Conservation (phyloP, 2,888 invertebrate genomes). For the Drosophila subsilvestris region DNA sequence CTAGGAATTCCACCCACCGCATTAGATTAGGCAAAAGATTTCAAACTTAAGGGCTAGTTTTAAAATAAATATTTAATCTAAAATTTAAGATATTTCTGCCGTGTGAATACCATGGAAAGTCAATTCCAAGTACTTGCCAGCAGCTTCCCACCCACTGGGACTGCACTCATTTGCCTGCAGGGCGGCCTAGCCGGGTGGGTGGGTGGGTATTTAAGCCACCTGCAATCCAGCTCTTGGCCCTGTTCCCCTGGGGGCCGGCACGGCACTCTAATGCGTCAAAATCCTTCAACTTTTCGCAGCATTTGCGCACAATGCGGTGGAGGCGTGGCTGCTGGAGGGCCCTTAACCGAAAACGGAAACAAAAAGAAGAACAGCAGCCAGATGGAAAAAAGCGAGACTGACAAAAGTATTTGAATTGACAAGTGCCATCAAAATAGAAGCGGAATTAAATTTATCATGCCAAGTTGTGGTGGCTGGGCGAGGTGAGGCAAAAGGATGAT, state of each 20-base stretch:
- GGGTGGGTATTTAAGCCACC: not conserved
- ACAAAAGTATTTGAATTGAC: constrained; percentile 80
- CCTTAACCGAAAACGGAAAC: constrained; percentile 59
- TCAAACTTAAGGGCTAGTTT: no score
- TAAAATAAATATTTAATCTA: not conserved
- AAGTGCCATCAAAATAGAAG: constrained; percentile 81
- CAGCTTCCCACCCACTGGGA: constrained; percentile 20
- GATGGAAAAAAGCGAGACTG: constrained; percentile 49
- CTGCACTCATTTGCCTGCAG: constrained; percentile 72
- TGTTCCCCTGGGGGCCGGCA: constrained; percentile 10
- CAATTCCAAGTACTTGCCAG: constrained; percentile 8
- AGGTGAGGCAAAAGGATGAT: constrained; percentile 17
- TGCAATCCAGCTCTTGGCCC: constrained; percentile 49
- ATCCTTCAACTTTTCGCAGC: constrained; percentile 79
- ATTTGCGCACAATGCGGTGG: constrained; percentile 51
- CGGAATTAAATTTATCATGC: constrained; percentile 80
- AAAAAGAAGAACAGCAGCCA: constrained; percentile 8
- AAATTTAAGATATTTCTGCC: not conserved
- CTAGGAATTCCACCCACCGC: no score
- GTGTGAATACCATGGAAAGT: constrained; percentile 13
- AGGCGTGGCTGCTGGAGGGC: constrained; percentile 62
- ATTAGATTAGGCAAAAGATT: no score
- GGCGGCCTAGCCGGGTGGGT: constrained; percentile 29
- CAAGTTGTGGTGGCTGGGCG: constrained; percentile 51
- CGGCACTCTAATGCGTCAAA: constrained; percentile 69